Conservation (phyloP, 2,797 vertebrate genomes). For the Molossus molossus region DNA sequence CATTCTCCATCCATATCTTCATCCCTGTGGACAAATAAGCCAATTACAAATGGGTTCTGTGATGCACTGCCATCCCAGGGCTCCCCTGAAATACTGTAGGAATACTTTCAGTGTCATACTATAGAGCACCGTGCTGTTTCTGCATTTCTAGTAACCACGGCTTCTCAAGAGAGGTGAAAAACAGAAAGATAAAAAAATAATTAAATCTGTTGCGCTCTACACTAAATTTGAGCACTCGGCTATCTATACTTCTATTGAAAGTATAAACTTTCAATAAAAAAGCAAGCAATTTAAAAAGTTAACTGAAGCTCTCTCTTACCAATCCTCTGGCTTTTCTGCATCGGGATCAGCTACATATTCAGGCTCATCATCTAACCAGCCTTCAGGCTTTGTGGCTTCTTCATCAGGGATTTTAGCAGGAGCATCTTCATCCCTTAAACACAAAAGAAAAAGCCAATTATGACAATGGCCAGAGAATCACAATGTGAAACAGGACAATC, state of each 20-base stretch:
- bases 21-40: constrained; percentile 92
- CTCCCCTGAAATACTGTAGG: neutral
- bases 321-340: constrained; percentile 98
- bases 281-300: neutral
- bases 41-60: neutral
- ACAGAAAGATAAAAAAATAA: neutral
- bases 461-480: neutral
- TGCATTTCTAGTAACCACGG: neutral
- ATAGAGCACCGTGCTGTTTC: neutral
- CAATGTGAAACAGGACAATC: neutral
- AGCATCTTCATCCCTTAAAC: constrained; percentile 97
- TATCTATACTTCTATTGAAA: neutral
- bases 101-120: neutral
- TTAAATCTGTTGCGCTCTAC: neutral
- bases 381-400: constrained; percentile 96
- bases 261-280: neutral
- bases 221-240: neutral
- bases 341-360: constrained; percentile 97
- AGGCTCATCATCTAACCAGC: constrained; percentile 97
- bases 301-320: constrained; percentile 88
- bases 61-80: too few species aligned
- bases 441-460: neutral
- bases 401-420: constrained; percentile 96
- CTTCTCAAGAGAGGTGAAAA: neutral
- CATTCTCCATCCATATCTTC: constrained; percentile 99